These are phyloP conservation scores for Laterallus jamaicensis DNA, from an alignment of 2,113 vertebrate species.

Conservation along the genomic window DNA sequence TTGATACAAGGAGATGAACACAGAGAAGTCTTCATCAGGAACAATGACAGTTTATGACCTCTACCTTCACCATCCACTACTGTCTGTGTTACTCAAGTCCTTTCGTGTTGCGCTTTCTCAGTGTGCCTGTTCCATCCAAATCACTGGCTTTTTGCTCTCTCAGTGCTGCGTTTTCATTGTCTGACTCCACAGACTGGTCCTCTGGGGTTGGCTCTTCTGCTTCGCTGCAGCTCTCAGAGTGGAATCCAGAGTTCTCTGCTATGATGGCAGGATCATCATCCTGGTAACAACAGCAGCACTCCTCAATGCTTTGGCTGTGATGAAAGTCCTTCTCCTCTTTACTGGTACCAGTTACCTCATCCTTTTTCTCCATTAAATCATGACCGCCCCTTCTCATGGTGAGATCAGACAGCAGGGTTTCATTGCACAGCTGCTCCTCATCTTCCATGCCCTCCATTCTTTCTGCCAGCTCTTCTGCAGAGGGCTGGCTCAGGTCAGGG, in stretches of 20 bases:
- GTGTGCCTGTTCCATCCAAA: slow-evolving; percentile 32
- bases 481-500: slow-evolving; percentile 71
- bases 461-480: slow-evolving; percentile 92
- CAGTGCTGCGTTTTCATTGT: not conserved
- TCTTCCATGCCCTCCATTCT: slow-evolving; percentile 81
- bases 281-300: slow-evolving; percentile 58
- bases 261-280: slow-evolving; percentile 80
- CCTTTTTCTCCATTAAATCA: not conserved
- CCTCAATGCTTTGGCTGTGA: slow-evolving; percentile 62
- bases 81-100: slow-evolving; percentile 31
- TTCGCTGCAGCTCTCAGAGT: slow-evolving; percentile 72
- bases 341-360: slow-evolving; percentile 37
- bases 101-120: slow-evolving; percentile 80
- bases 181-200: slow-evolving; percentile 12
- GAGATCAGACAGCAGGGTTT: slow-evolving; percentile 16
- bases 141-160: not conserved
- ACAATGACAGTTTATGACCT: not conserved
- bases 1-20: not conserved
- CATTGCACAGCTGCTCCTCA: slow-evolving; percentile 54
- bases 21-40: not conserved
- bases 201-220: slow-evolving; percentile 74
- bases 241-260: slow-evolving; percentile 85
- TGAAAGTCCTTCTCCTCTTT: slow-evolving; percentile 67
- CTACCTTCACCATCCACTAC: not conserved
- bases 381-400: not conserved